Conservation (phyloP, 2,888 invertebrate species). For the Mystacides longicornis region DNA sequence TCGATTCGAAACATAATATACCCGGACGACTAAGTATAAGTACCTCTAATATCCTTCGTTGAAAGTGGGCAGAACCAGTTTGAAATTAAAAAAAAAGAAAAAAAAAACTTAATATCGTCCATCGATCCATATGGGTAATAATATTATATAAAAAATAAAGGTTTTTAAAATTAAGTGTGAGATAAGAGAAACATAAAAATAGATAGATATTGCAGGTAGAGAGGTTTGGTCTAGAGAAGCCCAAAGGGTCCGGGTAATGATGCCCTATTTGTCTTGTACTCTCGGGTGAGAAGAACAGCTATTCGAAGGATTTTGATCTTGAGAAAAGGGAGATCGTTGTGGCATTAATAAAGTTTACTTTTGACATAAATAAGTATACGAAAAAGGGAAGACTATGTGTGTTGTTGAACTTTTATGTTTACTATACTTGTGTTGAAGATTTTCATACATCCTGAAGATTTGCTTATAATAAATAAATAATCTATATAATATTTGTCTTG, state of each 20-base stretch:
- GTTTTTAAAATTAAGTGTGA: slow-evolving; percentile 1
- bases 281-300: background rate
- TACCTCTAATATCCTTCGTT: background rate
- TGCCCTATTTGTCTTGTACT: background rate
- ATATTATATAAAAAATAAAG: background rate
- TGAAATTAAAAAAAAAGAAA: background rate
- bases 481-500: too few relatives aligned
- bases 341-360: too few relatives aligned
- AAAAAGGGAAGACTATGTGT: too few relatives aligned
- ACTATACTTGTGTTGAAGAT: too few relatives aligned
- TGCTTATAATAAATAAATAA: too few relatives aligned
- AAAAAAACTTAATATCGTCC: background rate
- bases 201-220: background rate
- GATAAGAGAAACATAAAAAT: background rate
- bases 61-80: slow-evolving; percentile 1
- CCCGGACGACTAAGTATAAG: too few relatives aligned
- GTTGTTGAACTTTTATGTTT: too few relatives aligned
- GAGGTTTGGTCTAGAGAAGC: background rate
- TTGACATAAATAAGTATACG: too few relatives aligned
- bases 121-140: slow-evolving; percentile 1
- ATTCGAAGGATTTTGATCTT: too few relatives aligned
- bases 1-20: too few relatives aligned
- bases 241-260: background rate
- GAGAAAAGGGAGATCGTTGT: too few relatives aligned
- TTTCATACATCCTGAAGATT: too few relatives aligned